Evolutionary conservation across 2,888 invertebrate genomes (phyloP).

Genomic region (Parascotia fuliginaria): DNA sequence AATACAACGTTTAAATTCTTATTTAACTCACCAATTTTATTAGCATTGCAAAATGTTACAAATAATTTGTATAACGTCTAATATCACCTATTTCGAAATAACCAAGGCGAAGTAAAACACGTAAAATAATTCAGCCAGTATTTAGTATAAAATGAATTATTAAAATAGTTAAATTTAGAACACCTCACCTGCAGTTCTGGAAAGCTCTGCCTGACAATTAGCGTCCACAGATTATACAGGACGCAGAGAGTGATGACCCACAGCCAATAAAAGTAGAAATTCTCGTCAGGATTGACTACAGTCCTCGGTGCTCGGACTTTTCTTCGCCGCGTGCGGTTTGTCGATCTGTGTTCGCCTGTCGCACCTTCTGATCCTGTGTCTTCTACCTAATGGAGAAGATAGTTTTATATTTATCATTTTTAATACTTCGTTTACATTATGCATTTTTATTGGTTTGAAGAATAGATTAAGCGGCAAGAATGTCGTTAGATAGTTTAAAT

Average conservation of each 20-base stretch:
- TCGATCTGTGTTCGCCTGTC: constrained; percentile 83
- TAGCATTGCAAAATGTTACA: too few species aligned
- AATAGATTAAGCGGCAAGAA: too few species aligned
- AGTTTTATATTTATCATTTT: not conserved
- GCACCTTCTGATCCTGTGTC: constrained; percentile 90
- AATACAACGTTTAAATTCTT: too few species aligned
- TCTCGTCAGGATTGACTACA: constrained; percentile 97
- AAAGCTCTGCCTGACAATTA: constrained; percentile 97
- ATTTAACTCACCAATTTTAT: too few species aligned
- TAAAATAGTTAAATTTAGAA: not conserved
- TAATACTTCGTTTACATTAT: too few species aligned
- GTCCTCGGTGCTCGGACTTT: constrained; percentile 90
- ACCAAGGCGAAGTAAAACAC: too few species aligned
- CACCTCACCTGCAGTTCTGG: constrained; percentile 92
- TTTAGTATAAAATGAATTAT: too few species aligned
- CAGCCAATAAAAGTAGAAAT: constrained; percentile 98
- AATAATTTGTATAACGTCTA: too few species aligned
- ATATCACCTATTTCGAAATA: too few species aligned
- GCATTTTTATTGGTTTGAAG: too few species aligned
- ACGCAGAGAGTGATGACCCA: constrained; percentile 95
- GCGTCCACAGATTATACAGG: constrained; percentile 97
- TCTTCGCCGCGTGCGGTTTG: constrained; percentile 87
- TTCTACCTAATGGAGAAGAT: constrained; percentile 75
- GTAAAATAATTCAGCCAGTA: too few species aligned
- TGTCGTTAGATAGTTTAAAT: too few species aligned